Percentiles rank a stretch among this genome's conserved stretches.
Evolutionary conservation across 2,797 vertebrate species (phyloP).

Genomic region (Discoglossus pictus): DNA sequence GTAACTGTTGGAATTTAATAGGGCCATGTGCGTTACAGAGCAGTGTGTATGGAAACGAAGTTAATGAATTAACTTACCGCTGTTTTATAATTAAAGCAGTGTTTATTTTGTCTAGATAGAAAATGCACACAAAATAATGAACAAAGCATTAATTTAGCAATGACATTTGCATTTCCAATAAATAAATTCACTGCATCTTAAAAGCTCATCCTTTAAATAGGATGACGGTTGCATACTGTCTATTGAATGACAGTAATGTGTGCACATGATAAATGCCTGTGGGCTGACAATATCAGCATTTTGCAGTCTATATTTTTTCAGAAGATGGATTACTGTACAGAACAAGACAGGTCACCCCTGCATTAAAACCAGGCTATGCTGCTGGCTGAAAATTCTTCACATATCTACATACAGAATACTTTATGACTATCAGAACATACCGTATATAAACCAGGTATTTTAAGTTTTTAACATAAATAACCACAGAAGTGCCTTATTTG

Average conservation of each 20-base stretch:
- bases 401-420: no score
- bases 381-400: no score
- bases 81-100: conserved; percentile 58
- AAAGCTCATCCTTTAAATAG: conserved; percentile 23
- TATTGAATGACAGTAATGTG: conserved; percentile 35
- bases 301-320: conserved; percentile 28
- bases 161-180: conserved; percentile 24
- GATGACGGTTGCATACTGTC: conserved; percentile 27
- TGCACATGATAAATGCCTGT: conserved; percentile 38
- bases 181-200: conserved; percentile 23
- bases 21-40: no score
- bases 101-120: conserved; percentile 2
- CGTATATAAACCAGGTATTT: no score
- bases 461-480: no score
- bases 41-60: no score
- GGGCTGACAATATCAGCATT: conserved; percentile 33
- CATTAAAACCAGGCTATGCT: neutral
- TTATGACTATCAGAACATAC: no score
- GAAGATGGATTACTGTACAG: conserved; percentile 35
- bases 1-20: no score
- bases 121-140: neutral
- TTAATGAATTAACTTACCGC: conserved; percentile 56
- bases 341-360: conserved; percentile 27
- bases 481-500: no score
- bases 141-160: conserved; percentile 13